Evolutionary conservation across 2,113 vertebrate species (phyloP), one percentile per base, ranked within the genome.

Genomic region (Struthidea cinerea): DNA sequence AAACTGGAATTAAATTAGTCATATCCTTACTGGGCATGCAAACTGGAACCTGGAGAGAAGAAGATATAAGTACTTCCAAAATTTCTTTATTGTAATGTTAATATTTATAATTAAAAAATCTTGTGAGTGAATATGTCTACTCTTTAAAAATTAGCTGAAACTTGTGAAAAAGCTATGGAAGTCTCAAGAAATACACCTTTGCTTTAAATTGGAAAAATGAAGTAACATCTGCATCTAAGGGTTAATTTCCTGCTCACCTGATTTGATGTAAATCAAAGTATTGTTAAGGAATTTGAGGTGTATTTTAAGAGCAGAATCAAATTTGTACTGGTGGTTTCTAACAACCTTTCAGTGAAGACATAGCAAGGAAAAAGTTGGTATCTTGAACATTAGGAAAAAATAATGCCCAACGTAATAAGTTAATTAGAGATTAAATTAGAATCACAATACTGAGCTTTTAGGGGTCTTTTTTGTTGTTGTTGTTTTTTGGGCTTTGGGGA

Each of bases 351-450:
- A 15, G 20, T 47, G 30, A 94, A 50, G 13, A 50, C 18, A 41
- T 12, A 56, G 3, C 4, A 24, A 26, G 8, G 17, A 57, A 87
- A 60, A 75, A 2, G 3, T 11, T 52, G 10, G 1, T 16, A 23
- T 47, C 21, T 75, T 46, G 30, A 16, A n/a, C 4, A 64, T n/a
- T 33, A n/a, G 23, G 23, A 33, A 88, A 81, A 90, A 42, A 23
- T 44, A 39, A 9, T 0, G 0, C 2, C 39, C 10, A 26, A 37
- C 50, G 6, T 24, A 60, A 57, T 49, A 7, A 46, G 6, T 7
- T 16, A 42, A 79, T 49, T 74, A 19, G 10, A 47, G 18, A 46
- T 26, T 16, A 47, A 67, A 52, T 35, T 50, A 23, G 10, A 50
- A 82, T 52, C 6, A 42, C 14, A 21, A 26, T 13, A 61, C 5